Base-by-base conservation (phyloP, 2,888 invertebrate species). In the Xylocampa areola region DNA sequence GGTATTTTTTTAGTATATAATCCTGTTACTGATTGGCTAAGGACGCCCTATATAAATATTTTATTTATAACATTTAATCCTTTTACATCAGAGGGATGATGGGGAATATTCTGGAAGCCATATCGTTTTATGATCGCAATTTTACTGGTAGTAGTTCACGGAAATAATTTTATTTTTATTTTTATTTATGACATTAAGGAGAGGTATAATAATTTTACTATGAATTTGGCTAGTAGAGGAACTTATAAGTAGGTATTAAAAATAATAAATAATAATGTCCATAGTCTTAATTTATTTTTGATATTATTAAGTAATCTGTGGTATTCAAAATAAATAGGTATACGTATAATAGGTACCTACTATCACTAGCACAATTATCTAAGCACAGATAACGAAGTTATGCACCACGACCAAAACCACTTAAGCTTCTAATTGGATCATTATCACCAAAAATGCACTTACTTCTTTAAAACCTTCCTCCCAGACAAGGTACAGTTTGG, bases 401-500 rank as follows among this genome's bases (percentile, higher is more conserved):
- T 58, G 51, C 43, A 23, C n/a, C 5, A 51, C 30, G 36, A 52
- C 50, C 45, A 23, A 41, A 51, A 49, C 52, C 66, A 70, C 73
- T 70, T 67, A 62, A 66, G 25, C 43, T 33, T 11, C 53, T 64
- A 74, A 72, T 77, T 77, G 59, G 65, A 59, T 70, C 62, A 65
- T 72, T 74, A 69, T 61, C 63, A 68, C 40, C 16, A 60, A 69
- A 67, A 67, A 64, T 63, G 65, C 41, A 63, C 59, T 59, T 45
- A 50, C 59, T 54, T 13, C 16, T 57, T 36, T 39, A 53, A 27
- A 61, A 65, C 29, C 53, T 69, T 69, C 58, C 37, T 52, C 45
- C 49, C 43, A 65, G 49, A 37, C 60, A 52, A 53, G 45, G 57
- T 68, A 71, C 45, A 73, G 77, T 76, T 75, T 68, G 70, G 75